Percentiles rank a stretch among this genome's conserved stretches.
These are phyloP conservation scores for Sinocyclocheilus anophthalmus DNA, from an alignment of 2,113 vertebrate species.

Conservation along the genomic window DNA sequence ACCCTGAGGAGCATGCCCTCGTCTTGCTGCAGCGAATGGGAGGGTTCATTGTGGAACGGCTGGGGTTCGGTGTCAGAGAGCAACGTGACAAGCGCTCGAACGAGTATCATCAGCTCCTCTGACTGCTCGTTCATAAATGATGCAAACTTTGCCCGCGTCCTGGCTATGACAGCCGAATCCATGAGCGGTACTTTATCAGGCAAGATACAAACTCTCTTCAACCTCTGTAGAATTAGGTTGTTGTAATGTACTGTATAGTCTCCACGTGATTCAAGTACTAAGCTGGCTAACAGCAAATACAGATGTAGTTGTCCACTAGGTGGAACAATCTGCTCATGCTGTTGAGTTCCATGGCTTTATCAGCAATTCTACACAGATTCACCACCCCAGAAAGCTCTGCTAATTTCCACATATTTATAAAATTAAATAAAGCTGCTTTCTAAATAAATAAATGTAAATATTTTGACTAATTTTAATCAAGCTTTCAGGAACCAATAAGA, in stretches of 20 bases:
- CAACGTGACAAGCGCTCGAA: slow-evolving; percentile 83
- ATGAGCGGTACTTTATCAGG: slow-evolving; percentile 72
- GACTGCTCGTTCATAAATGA: slow-evolving; percentile 91
- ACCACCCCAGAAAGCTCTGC: neutral
- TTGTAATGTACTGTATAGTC: neutral
- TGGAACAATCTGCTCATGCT: neutral
- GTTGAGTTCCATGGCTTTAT: neutral
- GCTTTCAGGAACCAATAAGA: neutral
- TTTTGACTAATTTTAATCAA: neutral
- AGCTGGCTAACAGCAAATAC: neutral
- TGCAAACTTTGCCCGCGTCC: slow-evolving; percentile 80
- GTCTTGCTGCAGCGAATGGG: slow-evolving; percentile 82
- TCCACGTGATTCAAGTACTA: neutral
- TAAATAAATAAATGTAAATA: neutral
- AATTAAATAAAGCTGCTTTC: neutral
- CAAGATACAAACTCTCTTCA: slow-evolving; percentile 36
- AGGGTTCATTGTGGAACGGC: slow-evolving; percentile 87
- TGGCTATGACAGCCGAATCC: slow-evolving; percentile 80
- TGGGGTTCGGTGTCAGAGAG: slow-evolving; percentile 90
- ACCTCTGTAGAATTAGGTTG: neutral
- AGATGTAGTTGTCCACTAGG: slow-evolving; percentile 26
- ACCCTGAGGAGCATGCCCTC: slow-evolving; percentile 78
- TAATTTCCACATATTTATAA: neutral
- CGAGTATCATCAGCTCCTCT: slow-evolving; percentile 93
- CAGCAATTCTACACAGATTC: neutral